Evolutionary conservation across 1,140 invertebrate species (phyloP).

Genomic region (Drosophila auraria): DNA sequence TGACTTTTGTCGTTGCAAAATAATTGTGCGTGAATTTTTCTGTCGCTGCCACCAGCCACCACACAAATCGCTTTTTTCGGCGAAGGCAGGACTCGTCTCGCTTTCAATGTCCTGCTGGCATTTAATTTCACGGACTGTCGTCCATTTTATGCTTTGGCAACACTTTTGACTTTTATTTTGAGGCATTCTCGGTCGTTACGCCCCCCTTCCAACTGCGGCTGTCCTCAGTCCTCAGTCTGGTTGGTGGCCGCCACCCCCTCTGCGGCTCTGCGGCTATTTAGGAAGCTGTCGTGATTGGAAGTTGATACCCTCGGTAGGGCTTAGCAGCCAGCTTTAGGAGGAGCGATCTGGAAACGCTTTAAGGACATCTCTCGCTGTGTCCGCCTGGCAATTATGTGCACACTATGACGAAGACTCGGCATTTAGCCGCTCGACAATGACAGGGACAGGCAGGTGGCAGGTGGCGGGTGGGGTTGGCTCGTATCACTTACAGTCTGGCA

Average conservation of each 20-base stretch:
- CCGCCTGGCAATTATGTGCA: conserved; percentile 63
- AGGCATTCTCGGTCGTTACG: conserved; percentile 18
- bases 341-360: conserved; percentile 31
- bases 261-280: conserved; percentile 7
- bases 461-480: conserved; percentile 31
- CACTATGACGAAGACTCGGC: conserved; percentile 56
- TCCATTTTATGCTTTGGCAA: conserved; percentile 81
- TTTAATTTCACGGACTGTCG: conserved; percentile 83
- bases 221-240: neutral
- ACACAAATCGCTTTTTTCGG: conserved; percentile 31
- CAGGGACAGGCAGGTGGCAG: neutral
- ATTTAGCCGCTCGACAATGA: conserved; percentile 68
- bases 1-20: conserved; percentile 82
- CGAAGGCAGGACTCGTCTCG: conserved; percentile 37
- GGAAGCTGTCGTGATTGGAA: conserved; percentile 37
- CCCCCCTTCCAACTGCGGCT: neutral
- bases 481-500: conserved; percentile 67
- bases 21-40: conserved; percentile 81
- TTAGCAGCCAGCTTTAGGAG: neutral
- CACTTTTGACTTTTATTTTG: conserved; percentile 78
- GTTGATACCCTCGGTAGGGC: conserved; percentile 38
- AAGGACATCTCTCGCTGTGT: conserved; percentile 51
- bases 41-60: conserved; percentile 23
- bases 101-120: conserved; percentile 81
- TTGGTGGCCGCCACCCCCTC: neutral